Conservation (phyloP, 2,113 vertebrate genomes). For the Phocoena sinus region DNA sequence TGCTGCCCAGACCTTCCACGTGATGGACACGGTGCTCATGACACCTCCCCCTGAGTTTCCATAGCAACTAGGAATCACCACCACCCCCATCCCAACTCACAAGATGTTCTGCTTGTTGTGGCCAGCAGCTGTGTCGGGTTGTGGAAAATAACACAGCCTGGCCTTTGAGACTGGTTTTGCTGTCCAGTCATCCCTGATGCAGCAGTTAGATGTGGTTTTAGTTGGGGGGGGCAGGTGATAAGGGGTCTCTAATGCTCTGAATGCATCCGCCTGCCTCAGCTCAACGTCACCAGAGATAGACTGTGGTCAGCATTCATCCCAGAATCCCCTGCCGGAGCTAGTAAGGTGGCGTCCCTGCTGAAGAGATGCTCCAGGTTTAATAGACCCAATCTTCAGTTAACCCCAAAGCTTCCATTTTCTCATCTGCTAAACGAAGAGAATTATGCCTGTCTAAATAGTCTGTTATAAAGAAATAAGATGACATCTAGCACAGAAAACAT, state of each 20-base stretch:
- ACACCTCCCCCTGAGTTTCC: constrained; percentile 10
- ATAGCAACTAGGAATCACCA: constrained; percentile 33
- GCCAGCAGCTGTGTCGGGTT: neutral
- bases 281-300: neutral
- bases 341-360: neutral
- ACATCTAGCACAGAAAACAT: neutral
- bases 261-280: neutral
- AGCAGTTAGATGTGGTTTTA: neutral
- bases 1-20: neutral
- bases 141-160: neutral
- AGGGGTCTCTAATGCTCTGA: neutral
- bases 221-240: neutral
- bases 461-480: constrained; percentile 17
- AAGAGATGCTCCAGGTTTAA: neutral
- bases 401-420: neutral
- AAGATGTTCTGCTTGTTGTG: constrained; percentile 41
- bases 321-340: neutral
- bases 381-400: neutral
- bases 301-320: neutral
- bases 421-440: neutral
- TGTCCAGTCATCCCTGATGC: neutral
- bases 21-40: neutral
- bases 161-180: neutral
- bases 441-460: neutral
- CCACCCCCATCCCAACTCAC: neutral